Evolutionary conservation across 2,797 vertebrate species (phyloP), one percentile per base, ranked within the genome.

Genomic region (Strix occidentalis): DNA sequence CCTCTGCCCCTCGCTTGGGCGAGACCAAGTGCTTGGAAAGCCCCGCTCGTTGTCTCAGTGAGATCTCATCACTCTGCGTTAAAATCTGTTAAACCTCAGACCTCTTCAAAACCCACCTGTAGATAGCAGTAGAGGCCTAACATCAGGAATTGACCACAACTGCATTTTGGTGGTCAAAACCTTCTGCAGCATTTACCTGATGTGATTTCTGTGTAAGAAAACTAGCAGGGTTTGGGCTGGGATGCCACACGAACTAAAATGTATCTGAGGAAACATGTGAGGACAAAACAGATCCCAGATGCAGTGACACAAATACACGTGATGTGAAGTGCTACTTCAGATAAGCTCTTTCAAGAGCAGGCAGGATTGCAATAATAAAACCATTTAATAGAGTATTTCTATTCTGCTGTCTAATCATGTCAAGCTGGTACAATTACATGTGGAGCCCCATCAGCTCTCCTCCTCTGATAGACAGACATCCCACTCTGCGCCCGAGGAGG

Each of bases 371-470:
- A 81, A 12, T 28, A 81, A 41, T 7, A 82, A 65, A 91, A 63
- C 53, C 48, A 61, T 57, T 65, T 65, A 71, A 78, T 5, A 48
- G 25, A 75, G 18, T 60, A 35, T 37, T 87, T 33, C 56, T 18
- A n/a, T 29, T 64, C 66, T 41, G 41, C 61, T 87, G 74, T 21
- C 63, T 75, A 33, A 53, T 6, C 1, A 1, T 53, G 39, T 39
- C 63, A 50, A 31, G 63, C 24, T 0, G 0, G 26, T 31, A n/a
- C 0, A 4, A 65, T 37, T 28, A 28, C 1, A 9, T 0, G 3
- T 7, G 58, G 45, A 78, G 39, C 11, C 24, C 39, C 53, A 57
- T 11, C 51, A 80, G 76, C 58, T 64, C 56, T 77, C 19, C 51
- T 51, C 16, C 46, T 18, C 39, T 41, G 43, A 45, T 18, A 21